A percentile compares a stretch with the other conserved stretches of the same genome.
Conservation (phyloP, 1,140 invertebrate genomes). For the Brachionus calyciflorus region DNA sequence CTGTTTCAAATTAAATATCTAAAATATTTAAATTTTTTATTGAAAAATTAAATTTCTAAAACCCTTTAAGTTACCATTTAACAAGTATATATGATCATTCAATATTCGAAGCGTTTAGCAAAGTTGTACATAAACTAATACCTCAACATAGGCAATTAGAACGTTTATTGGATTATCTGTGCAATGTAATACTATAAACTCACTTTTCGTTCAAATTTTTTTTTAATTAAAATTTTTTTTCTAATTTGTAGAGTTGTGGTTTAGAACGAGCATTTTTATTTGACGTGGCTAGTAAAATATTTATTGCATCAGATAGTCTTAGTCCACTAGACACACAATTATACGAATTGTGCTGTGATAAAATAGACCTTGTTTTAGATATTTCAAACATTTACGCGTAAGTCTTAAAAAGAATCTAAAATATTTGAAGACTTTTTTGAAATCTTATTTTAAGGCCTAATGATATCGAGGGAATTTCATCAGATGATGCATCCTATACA, state of each 20-base stretch:
- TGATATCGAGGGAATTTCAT: constrained; percentile 29
- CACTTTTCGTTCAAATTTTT: constrained; percentile 4
- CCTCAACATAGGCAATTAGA: constrained; percentile 93
- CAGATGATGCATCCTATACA: constrained; percentile 19
- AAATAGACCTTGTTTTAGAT: constrained; percentile 31
- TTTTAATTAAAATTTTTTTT: constrained; percentile 49
- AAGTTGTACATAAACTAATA: constrained; percentile 98
- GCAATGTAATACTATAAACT: neutral
- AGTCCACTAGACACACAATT: constrained; percentile 24
- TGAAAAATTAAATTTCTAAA: neutral
- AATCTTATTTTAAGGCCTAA: neutral
- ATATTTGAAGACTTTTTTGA: neutral
- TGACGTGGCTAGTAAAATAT: constrained; percentile 98
- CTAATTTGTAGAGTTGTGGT: constrained; percentile 90
- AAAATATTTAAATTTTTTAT: neutral
- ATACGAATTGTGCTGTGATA: constrained; percentile 45
- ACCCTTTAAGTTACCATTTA: constrained; percentile 68
- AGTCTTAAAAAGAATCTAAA: neutral
- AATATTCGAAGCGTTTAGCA: constrained; percentile 99
- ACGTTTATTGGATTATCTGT: constrained; percentile 79
- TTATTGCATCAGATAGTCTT: constrained; percentile 78
- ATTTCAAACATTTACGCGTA: constrained; percentile 40
- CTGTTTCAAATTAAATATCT: neutral
- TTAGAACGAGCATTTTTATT: constrained; percentile 98
- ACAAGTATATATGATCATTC: constrained; percentile 99